Base-by-base conservation (phyloP, 2,888 invertebrate genomes). In the Drosophila kanekoi region DNA sequence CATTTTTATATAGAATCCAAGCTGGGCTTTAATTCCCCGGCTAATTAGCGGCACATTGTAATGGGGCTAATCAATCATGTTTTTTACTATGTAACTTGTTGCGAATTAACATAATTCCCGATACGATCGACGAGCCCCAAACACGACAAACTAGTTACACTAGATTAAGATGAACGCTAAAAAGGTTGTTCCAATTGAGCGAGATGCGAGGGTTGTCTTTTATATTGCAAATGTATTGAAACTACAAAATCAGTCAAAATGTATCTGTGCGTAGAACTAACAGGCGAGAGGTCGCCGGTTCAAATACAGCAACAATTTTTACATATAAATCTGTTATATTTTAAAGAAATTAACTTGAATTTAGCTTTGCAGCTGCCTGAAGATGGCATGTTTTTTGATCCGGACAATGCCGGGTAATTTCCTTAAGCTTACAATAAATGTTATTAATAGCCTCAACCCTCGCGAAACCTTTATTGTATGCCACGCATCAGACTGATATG, bases 1-100 rank as follows among this genome's bases (percentile, higher is more conserved):
- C 40, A 48, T 72, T 59, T 77, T 77, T 77, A 75, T 72, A 72
- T 57, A 23, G 18, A 23, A 13, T 10, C 8, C 16, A 10, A 11
- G 11, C 16, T 32, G 35, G 8, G 37, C 9, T 33, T 18, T 9
- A n/a, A 28, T 28, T 48, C 32, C 35, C 10, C 40, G 18, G 18
- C 13, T 44, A 77, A 58, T 48, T 71, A 37, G 32, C 38, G 47
- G 18, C 43, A 59, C 51, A 58, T 52, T 58, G 56, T 56, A 49
- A 64, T n/a, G 40, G 20, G 10, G 10, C 37, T 59, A 43, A 60
- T 60, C 52, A 59, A 56, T 48, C 38, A 61, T 56, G 54, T 44
- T 43, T 65, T 49, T 49, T 23, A 57, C 45, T 53, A 38, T 54
- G 48, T 47, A 64, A 52, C 69, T 51, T 75, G 74, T 69, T 69